These are phyloP conservation scores for Bathynomus jamesi DNA, from an alignment of 1,140 invertebrate genomes.

Conservation along the genomic window DNA sequence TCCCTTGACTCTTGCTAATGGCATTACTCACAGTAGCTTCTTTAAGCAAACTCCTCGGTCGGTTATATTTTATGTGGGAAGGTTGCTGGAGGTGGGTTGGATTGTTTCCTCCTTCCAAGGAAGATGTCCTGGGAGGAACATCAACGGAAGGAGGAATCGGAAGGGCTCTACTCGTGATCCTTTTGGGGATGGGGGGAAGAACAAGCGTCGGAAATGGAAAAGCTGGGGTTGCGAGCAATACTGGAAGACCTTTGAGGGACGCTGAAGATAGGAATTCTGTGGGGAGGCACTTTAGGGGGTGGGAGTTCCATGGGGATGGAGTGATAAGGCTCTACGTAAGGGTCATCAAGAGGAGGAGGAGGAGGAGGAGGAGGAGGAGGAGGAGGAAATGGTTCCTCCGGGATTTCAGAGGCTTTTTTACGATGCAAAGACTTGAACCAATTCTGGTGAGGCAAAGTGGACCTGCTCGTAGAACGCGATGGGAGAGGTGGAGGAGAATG, in stretches of 20 bases:
- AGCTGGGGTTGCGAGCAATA: conserved; percentile 18
- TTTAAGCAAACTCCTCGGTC: conserved; percentile 17
- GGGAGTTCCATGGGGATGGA: not conserved
- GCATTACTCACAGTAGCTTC: not conserved
- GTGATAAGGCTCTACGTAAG: conserved; percentile 4
- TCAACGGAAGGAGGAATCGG: conserved; percentile 12
- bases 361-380: not conserved
- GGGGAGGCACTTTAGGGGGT: not conserved
- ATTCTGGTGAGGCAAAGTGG: not conserved
- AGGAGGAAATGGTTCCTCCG: conserved; percentile 1
- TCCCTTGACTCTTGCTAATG: not conserved
- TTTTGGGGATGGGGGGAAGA: conserved; percentile 24
- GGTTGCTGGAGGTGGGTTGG: not conserved
- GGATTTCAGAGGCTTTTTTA: conserved; percentile 14
- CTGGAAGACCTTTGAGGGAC: conserved; percentile 18
- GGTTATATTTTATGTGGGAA: conserved; percentile 7
- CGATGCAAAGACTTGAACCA: conserved; percentile 11
- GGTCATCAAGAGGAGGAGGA: conserved; percentile 4
- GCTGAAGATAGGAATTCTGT: not conserved
- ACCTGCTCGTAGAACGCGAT: not conserved
- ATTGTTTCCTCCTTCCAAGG: conserved; percentile 7
- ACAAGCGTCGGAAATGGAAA: conserved; percentile 21
- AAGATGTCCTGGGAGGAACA: not conserved
- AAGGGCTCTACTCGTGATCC: conserved; percentile 25
- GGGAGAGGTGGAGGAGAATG: not conserved